Base-by-base conservation (phyloP, 2,797 vertebrate species). In the Crax fasciolata region DNA sequence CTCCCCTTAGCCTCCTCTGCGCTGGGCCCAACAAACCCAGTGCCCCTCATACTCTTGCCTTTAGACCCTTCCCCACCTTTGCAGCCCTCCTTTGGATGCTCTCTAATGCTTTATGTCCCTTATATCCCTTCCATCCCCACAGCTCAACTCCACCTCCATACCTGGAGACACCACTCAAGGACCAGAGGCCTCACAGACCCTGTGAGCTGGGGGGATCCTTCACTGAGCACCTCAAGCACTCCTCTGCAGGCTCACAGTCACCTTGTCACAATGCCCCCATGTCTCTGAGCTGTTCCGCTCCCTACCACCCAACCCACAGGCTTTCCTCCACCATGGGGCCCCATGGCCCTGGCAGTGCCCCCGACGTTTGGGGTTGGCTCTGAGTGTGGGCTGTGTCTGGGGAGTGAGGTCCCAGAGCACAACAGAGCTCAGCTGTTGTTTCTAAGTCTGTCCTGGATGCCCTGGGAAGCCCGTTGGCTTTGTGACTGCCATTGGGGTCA, bases 341-440 rank as follows among this genome's bases (percentile, higher is more conserved):
- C 46, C 28, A 32, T 41, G 9, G 51, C 7, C 54, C 48, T 49
- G 89, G 67, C 51, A 24, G 24, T 9, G 39, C 2, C n/a, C 43
- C 43, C 1, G 9, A 61, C 23, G 3, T 44, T 35, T 20, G 32
- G 54, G 51, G 41, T 65, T 89, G 78, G 74, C 79, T 87, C 27
- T 41, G 57, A 63, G 75, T 0, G 0, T 35, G 75, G 24, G 61
- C 38, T 2, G 0, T 35, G 38, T 81, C 62, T 44, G 32, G 44
- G 62, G 3, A 5, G 6, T 17, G 41, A 57, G 23, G 30, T n/a
- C 59, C 84, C 74, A 61, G 27, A 75, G 89, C 59, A 70, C 71
- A 70, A 41, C 41, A 68, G 82, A 30, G 39, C 75, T 93, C 90
- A 90, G 83, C 79, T 95, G 76, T 72, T 79, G 18, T 91, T 94